Base-by-base conservation (phyloP, 2,113 vertebrate species). In the Austrofundulus limnaeus region DNA sequence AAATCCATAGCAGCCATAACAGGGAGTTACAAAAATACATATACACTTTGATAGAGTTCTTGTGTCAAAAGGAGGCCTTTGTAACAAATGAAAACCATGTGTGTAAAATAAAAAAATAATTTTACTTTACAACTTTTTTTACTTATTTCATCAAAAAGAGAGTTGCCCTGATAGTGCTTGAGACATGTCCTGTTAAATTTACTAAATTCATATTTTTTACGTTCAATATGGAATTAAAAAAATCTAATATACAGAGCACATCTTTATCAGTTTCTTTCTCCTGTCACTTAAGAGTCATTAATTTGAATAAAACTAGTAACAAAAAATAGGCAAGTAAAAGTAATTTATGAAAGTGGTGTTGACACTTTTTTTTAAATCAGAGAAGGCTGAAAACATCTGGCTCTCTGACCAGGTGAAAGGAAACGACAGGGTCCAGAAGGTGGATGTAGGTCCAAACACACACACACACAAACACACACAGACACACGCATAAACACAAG, bases 301-400 rank as follows among this genome's bases (percentile, higher is more conserved):
- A 10, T 25, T 49, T 2, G 23, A 24, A n/a, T 49, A 49, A 49
- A 15, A 24, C 2, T 9, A 13, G 1, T 49, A 24, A n/a, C n/a
- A n/a, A n/a, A 24, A 49, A 49, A 49, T 24, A 24, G 6, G 2
- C 13, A 49, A 49, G 21, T 16, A 24, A 49, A 8, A 23, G 13
- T 49, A 14, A 49, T 21, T 14, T 3, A 49, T 24, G 47, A 20
- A 54, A 54, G 6, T 37, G 19, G 28, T 19, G 28, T 37, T 6
- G 31, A 53, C 10, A 21, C 39, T 46, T 19, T 48, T 13, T 57
- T 69, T 60, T 16, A 42, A 37, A 25, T 61, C 10, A 43, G 5
- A 60, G 39, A 47, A 37, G 54, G 63, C 45, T 73, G 67, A 55
- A 73, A 79, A 87, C 81, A 87, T 85, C 85, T 89, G 85, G 64